Evolutionary conservation across 1,140 invertebrate species (phyloP), one percentile per base, ranked within the genome.

Genomic region (Pachyrhynchus sulphureomaculatus): DNA sequence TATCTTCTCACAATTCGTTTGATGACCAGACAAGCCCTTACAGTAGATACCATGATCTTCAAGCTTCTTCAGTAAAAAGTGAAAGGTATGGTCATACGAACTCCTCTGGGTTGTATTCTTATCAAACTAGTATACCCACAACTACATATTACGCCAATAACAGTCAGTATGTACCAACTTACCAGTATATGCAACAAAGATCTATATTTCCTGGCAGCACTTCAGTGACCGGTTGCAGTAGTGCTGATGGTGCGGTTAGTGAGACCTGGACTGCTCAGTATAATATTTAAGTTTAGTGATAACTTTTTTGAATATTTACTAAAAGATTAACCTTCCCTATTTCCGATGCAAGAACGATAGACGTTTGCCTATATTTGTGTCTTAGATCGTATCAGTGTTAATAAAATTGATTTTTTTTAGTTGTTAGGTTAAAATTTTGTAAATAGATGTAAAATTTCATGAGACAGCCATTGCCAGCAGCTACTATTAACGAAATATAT

Each of bases 1-100:
- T 71, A 18, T 13, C 42, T 4, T 59, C 55, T 3, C 72, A 72
- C 9, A 76, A 76, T 45, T 39, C 68, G 0, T 78, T 61, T 47
- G 57, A 80, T 37, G 80, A 81, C 10, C 42, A n/a, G n/a, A n/a
- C 56, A 9, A 20, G 53, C 1, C 13, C 62, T 48, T 67, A 78
- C 52, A 69, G 76, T 32, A 73, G 77, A 59, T 81, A 82, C 61
- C 78, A 82, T 70, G 78, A 81, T 59, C 62, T 82, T 2, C 80
- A 82, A 53, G 77, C 81, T 5, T 70, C 53, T 29, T 55, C 66
- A 1, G 29, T 66, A 6, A 74, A 72, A 58, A 45, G 66, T 6
- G 71, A 72, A 64, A 65, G 66, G 32, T 72, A 67, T 47, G 37
- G 53, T 8, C 37, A 66, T 15, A 57, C 68, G 4, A 67, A 60